These are phyloP conservation scores for Solen grandis DNA, from an alignment of 1,140 invertebrate species.

Conservation along the genomic window DNA sequence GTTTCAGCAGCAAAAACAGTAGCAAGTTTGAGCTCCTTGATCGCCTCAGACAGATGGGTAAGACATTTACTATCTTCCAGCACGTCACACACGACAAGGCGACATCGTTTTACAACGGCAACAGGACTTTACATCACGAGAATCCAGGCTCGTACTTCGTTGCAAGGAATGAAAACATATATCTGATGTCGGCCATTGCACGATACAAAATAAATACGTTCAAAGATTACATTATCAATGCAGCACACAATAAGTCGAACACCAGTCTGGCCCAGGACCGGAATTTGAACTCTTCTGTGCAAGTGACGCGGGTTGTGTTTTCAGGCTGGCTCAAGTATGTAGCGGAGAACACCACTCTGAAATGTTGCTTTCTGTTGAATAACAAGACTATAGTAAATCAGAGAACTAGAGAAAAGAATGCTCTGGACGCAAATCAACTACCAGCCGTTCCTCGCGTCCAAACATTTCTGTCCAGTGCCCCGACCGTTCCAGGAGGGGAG, in stretches of 20 bases:
- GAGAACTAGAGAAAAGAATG: not conserved
- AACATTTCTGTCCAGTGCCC: constrained; percentile 20
- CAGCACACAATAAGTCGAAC: too few relatives aligned
- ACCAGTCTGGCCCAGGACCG: not conserved
- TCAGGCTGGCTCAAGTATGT: constrained; percentile 12
- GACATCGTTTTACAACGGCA: constrained; percentile 15
- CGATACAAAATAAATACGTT: too few relatives aligned
- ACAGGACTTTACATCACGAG: constrained; percentile 7
- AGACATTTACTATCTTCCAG: constrained; percentile 14
- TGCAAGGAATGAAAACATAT: not conserved
- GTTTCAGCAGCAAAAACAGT: not conserved
- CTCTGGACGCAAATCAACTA: constrained; percentile 28
- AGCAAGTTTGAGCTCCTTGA: not conserved
- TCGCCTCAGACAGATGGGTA: constrained; percentile 1
- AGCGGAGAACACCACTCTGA: not conserved
- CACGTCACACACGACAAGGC: constrained; percentile 16
- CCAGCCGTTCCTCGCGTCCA: constrained; percentile 16
- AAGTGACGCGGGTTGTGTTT: not conserved
- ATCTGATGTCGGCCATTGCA: constrained; percentile 23
- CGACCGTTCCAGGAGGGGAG: not conserved
- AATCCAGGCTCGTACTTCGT: constrained; percentile 7
- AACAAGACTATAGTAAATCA: constrained; percentile 14
- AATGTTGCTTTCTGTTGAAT: constrained; percentile 13
- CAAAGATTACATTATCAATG: too few relatives aligned
- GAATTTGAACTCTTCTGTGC: not conserved